These are phyloP conservation scores for Tetraneura akinire DNA, from an alignment of 1,140 invertebrate genomes.

Conservation along the genomic window DNA sequence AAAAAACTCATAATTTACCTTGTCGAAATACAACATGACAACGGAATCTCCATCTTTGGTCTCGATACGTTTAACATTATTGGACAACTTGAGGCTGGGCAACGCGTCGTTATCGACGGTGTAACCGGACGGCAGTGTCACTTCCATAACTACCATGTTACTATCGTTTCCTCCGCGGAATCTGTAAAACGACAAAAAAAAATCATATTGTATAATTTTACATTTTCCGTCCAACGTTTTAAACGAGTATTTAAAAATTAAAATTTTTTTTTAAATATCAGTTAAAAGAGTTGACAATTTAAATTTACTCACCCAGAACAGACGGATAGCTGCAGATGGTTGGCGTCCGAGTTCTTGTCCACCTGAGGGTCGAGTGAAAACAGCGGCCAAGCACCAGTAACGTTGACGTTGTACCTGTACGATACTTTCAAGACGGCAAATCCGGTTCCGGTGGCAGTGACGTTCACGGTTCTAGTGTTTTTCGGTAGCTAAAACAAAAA, in stretches of 20 bases:
- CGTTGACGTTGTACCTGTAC: conserved; percentile 83
- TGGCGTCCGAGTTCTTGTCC: conserved; percentile 78
- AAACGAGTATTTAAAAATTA: too few relatives aligned
- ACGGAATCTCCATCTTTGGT: conserved; percentile 74
- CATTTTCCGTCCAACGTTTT: too few relatives aligned
- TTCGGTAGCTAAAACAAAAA: conserved; percentile 61
- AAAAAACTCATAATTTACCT: too few relatives aligned
- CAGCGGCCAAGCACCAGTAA: conserved; percentile 84
- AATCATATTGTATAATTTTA: not conserved
- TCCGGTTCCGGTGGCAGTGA: conserved; percentile 78
- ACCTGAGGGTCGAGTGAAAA: conserved; percentile 88
- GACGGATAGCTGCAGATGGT: conserved; percentile 83
- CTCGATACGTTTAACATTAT: conserved; percentile 79
- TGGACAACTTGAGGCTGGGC: conserved; percentile 70
- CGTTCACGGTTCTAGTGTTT: conserved; percentile 63
- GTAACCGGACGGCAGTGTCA: conserved; percentile 82
- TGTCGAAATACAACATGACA: conserved; percentile 84
- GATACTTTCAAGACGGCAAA: conserved; percentile 82
- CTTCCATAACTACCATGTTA: conserved; percentile 90
- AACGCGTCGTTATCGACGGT: conserved; percentile 77
- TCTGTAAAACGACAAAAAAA: conserved; percentile 37
- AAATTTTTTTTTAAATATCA: too few relatives aligned
- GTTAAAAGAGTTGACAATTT: not conserved
- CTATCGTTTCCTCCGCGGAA: conserved; percentile 62
- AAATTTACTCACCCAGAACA: conserved; percentile 69